phyloP scores from a whole-genome alignment of 2,888 invertebrate genomes.

The Perizoma flavofasciatum region DNA sequence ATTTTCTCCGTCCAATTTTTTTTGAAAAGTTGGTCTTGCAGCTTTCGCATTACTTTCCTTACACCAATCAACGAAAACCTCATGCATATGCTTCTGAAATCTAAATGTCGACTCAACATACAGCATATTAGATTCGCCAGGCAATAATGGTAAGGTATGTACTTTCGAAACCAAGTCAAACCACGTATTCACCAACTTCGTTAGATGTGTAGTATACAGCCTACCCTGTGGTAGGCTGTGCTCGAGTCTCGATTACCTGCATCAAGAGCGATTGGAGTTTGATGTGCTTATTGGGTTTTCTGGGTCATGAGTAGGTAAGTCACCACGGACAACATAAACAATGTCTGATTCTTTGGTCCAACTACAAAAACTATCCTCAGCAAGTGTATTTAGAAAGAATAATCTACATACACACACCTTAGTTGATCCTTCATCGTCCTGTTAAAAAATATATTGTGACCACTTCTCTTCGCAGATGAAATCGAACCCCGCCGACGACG shows the following conservation, averaged over 20 bases:
- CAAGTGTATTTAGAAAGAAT: too few species aligned
- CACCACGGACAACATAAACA: neutral
- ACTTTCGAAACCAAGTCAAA: conserved; percentile 8
- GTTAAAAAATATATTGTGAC: conserved; percentile 6
- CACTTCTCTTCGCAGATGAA: conserved; percentile 1
- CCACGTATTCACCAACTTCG: too few species aligned
- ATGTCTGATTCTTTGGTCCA: conserved; percentile 11
- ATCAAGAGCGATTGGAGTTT: too few species aligned
- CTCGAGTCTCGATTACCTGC: too few species aligned
- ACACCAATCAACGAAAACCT: conserved; percentile 12
- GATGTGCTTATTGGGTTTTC: too few species aligned
- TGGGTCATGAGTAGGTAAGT: neutral
- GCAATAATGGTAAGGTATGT: conserved; percentile 16
- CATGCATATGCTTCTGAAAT: conserved; percentile 13
- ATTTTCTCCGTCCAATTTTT: conserved; percentile 11
- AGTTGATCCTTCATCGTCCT: neutral
- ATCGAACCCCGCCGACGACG: conserved; percentile 1
- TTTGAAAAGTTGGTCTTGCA: conserved; percentile 10
- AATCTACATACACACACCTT: too few species aligned
- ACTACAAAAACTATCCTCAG: conserved; percentile 1
- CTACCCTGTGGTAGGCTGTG: too few species aligned
- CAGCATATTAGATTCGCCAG: conserved; percentile 10
- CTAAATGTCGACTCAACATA: conserved; percentile 22
- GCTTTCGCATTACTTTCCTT: conserved; percentile 4
- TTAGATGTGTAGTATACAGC: too few species aligned